phyloP scores from a whole-genome alignment of 2,888 invertebrate species.

The Limnephilus rhombicus region DNA sequence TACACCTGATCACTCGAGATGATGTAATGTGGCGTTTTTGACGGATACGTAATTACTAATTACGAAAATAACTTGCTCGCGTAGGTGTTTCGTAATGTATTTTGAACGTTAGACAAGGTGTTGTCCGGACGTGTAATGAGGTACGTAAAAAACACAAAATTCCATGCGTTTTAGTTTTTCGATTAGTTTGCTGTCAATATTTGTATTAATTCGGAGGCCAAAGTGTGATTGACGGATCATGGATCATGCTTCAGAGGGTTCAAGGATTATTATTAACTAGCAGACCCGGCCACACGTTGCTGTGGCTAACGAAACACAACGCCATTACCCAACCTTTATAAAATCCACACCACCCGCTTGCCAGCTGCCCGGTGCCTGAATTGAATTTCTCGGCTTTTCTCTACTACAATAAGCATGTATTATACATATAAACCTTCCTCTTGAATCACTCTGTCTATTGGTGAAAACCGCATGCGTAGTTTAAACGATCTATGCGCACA shows the following conservation, averaged over 20 bases:
- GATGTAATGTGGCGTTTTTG: background rate
- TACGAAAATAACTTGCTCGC: background rate
- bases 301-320: too few relatives aligned
- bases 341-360: too few relatives aligned
- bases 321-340: too few relatives aligned
- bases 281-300: too few relatives aligned
- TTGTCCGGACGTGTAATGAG: background rate
- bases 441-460: too few relatives aligned
- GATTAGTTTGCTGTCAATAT: background rate
- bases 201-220: background rate
- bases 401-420: too few relatives aligned
- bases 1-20: background rate
- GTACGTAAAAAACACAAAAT: background rate
- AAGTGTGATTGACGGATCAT: background rate
- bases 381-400: too few relatives aligned
- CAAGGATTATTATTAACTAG: background rate
- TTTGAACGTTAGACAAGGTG: background rate
- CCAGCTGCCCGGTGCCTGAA: too few relatives aligned
- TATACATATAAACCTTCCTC: too few relatives aligned
- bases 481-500: too few relatives aligned
- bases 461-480: too few relatives aligned
- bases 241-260: background rate
- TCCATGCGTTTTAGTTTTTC: background rate
- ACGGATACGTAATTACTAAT: slow-evolving; percentile 1
- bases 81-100: background rate